Base-by-base conservation (phyloP, 2,113 vertebrate genomes). In the Megaleporinus macrocephalus region DNA sequence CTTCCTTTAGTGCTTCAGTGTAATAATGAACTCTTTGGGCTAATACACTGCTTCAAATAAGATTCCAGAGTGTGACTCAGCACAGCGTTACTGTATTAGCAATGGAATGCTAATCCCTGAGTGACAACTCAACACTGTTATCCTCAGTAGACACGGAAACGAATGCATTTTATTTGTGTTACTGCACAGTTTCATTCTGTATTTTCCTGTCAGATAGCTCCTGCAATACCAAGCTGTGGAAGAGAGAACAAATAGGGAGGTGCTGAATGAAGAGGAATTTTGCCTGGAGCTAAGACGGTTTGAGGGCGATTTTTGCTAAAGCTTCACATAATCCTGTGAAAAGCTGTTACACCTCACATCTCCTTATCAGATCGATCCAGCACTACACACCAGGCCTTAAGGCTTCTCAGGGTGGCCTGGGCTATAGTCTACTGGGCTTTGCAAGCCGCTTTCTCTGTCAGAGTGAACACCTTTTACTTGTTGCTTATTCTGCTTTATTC, bases 351-450 rank as follows among this genome's bases (percentile, higher is more conserved):
- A 62, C 36, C 29, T 44, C 33, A 70, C 33, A 70, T 41, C 66
- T 69, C 41, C 68, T 62, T 72, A 80, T 62, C 55, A 72, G 68
- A 79, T 72, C 55, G 5, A 61, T 72, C 53, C 41, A 49, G 20
- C 44, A 59, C 36, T 72, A 30, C 68, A 24, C 55, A 62, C 26
- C 14, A 5, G 71, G 20, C 30, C 66, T 27, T 15, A 24, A 61
- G 66, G 36, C 66, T 71, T 79, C 24, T 7, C 7, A 47, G 33
- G 22, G 59, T 29, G 2, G 33, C 13, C 26, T 61, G 36, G n/a
- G 36, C 6, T 61, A 12, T 72, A 47, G 24, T n/a, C 36, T 72
- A 12, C 36, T 62, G 41, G 30, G 69, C 49, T 3, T 30, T 70
- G 77, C 16, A 47, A 30, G 5, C 24, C 18, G 44, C 24, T 62